Percentiles rank a stretch among this genome's conserved stretches.
These are phyloP conservation scores for Coleophora flavipennella DNA, from an alignment of 2,888 invertebrate species.

Conservation along the genomic window DNA sequence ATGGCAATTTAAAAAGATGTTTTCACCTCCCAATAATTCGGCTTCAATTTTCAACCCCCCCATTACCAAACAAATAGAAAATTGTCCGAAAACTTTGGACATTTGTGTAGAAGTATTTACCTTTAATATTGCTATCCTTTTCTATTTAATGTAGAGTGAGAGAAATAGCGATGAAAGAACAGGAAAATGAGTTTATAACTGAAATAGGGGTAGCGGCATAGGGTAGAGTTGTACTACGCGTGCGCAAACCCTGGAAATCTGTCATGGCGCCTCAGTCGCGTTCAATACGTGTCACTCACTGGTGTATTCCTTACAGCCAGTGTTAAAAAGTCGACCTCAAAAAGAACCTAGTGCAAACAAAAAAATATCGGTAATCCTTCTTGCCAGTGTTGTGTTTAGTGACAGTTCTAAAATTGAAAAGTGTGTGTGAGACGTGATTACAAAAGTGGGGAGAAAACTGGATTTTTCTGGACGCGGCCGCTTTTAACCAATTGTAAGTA, in stretches of 20 bases:
- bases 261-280: conserved; percentile 66
- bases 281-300: conserved; percentile 49
- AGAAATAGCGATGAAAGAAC: no score
- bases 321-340: conserved; percentile 9
- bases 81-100: no score
- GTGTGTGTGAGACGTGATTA: no score
- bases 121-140: no score
- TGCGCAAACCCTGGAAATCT: conserved; percentile 44
- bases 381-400: conserved; percentile 20
- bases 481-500: conserved; percentile 43
- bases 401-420: conserved; percentile 13
- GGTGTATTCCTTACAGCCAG: conserved; percentile 22
- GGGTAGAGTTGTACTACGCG: conserved; percentile 27
- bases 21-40: neutral
- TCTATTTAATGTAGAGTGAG: no score
- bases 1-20: no score
- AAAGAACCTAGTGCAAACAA: conserved; percentile 5
- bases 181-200: no score
- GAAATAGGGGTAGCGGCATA: no score
- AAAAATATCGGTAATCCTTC: neutral
- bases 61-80: no score
- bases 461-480: conserved; percentile 39
- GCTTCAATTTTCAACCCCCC: no score
- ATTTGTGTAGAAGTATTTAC: no score
- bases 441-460: conserved; percentile 22